phyloP scores from a whole-genome alignment of 2,888 invertebrate species.

The Trimorus sp. region DNA sequence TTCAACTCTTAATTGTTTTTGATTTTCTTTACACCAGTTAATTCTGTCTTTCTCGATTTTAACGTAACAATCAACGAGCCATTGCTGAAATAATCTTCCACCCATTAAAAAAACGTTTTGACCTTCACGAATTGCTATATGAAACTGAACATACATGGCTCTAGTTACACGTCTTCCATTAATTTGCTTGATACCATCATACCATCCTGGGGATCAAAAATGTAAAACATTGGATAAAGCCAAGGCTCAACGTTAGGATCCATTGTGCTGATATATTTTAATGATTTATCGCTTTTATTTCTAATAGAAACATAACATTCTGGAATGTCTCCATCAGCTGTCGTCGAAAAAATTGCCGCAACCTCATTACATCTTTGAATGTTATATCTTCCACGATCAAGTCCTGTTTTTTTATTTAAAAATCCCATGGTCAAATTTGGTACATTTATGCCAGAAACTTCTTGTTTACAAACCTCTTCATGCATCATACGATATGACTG shows the following conservation, averaged over 20 bases:
- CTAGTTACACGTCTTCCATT: constrained; percentile 3
- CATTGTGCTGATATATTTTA: constrained; percentile 59
- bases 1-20: too few relatives aligned
- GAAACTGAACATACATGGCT: background rate
- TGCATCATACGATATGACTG: constrained; percentile 27
- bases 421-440: constrained; percentile 16
- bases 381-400: too few relatives aligned
- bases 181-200: constrained; percentile 3
- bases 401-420: constrained; percentile 11
- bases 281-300: constrained; percentile 56
- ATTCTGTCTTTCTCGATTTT: too few relatives aligned
- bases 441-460: constrained; percentile 10
- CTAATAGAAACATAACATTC: constrained; percentile 61
- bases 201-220: too few relatives aligned
- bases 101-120: constrained; percentile 26
- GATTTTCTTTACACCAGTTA: too few relatives aligned
- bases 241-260: too few relatives aligned
- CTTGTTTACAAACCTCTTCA: constrained; percentile 21
- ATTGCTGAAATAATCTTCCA: too few relatives aligned
- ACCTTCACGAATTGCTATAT: constrained; percentile 8
- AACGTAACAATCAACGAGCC: too few relatives aligned
- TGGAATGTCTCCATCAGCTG: constrained; percentile 65
- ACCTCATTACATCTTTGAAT: too few relatives aligned
- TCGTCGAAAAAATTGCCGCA: constrained; percentile 63
- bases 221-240: too few relatives aligned